Conservation (phyloP, 2,888 invertebrate species). For the Scrobipalpa costella region DNA sequence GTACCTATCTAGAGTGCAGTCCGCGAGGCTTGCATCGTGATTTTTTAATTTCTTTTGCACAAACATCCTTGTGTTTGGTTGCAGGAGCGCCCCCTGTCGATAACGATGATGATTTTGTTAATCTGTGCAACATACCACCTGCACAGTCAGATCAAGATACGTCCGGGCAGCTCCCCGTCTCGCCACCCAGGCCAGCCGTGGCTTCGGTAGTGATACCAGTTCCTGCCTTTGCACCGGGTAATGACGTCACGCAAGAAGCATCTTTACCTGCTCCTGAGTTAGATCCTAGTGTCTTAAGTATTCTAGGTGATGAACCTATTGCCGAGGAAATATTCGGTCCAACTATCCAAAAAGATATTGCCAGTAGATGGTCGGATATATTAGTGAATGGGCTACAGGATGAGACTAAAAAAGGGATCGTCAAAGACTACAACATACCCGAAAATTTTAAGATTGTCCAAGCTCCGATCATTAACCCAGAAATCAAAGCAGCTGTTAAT, state of each 20-base stretch:
- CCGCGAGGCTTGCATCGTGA: too few relatives aligned
- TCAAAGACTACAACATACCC: background rate
- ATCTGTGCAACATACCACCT: background rate
- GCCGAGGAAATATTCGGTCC: background rate
- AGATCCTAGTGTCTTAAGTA: background rate
- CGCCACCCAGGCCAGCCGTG: background rate
- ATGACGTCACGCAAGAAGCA: background rate
- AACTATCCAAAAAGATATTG: slow-evolving; percentile 1
- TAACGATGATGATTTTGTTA: too few relatives aligned
- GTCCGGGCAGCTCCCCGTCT: background rate
- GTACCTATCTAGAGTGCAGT: too few relatives aligned
- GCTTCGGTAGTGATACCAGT: background rate
- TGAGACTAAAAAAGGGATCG: background rate
- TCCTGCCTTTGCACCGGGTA: background rate
- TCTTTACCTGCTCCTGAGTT: background rate
- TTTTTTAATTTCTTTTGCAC: background rate
- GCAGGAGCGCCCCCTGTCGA: too few relatives aligned
- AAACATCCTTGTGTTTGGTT: too few relatives aligned
- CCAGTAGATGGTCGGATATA: slow-evolving; percentile 3
- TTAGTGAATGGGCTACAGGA: slow-evolving; percentile 5
- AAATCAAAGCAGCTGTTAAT: slow-evolving; percentile 4
- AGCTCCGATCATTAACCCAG: background rate
- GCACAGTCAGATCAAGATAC: background rate
- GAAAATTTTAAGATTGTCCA: background rate
- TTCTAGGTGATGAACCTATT: background rate